phyloP scores from a whole-genome alignment of 2,888 invertebrate genomes.

The Uloborus plumipes region DNA sequence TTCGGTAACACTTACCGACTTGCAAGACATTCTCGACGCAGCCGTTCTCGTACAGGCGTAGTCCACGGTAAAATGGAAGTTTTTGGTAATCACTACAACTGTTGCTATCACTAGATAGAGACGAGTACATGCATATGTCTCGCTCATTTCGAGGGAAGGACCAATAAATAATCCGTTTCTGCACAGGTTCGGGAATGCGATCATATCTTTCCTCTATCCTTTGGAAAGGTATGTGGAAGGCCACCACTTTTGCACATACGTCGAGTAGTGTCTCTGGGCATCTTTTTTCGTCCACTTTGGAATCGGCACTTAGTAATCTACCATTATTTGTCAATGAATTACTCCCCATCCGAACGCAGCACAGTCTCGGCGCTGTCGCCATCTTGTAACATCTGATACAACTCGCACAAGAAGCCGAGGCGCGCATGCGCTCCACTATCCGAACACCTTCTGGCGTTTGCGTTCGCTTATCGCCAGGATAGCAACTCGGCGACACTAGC shows the following conservation, averaged over 20 bases:
- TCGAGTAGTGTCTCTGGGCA: constrained; percentile 81
- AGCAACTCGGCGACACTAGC: constrained; percentile 28
- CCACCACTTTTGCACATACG: constrained; percentile 86
- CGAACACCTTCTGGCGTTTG: constrained; percentile 50
- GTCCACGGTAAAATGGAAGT: constrained; percentile 87
- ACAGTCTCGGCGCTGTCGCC: constrained; percentile 68
- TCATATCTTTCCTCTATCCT: constrained; percentile 88
- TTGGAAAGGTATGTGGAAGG: constrained; percentile 87
- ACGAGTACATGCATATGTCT: constrained; percentile 91
- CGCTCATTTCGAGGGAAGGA: constrained; percentile 89
- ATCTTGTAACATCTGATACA: constrained; percentile 67
- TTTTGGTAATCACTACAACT: constrained; percentile 80
- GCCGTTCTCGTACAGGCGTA: constrained; percentile 84
- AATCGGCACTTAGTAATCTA: constrained; percentile 51
- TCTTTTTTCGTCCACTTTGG: constrained; percentile 54
- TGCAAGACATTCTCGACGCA: constrained; percentile 88
- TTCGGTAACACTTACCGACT: constrained; percentile 81
- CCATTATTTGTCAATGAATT: constrained; percentile 60
- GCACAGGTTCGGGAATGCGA: constrained; percentile 89
- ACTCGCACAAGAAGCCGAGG: constrained; percentile 44
- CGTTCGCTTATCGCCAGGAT: constrained; percentile 19
- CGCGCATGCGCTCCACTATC: constrained; percentile 58
- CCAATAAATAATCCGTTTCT: constrained; percentile 88
- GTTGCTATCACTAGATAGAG: constrained; percentile 76
- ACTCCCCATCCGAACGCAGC: constrained; percentile 67